phyloP scores from a whole-genome alignment of 2,113 vertebrate genomes.

The Dasyprocta punctata region DNA sequence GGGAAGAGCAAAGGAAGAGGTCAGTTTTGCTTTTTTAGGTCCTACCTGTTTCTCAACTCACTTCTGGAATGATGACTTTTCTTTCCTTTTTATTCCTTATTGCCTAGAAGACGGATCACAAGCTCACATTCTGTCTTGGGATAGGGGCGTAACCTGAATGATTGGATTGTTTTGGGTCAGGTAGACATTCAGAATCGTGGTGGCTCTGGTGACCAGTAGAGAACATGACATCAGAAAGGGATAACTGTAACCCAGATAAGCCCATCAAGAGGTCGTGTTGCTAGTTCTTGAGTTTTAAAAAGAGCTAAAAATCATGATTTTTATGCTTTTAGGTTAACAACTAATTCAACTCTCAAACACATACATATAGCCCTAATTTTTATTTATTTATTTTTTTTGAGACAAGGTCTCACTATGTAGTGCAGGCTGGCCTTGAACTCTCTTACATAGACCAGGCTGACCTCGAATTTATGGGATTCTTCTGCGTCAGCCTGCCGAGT shows the following conservation, averaged over 20 bases:
- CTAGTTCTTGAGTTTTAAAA: background rate
- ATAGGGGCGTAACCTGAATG: background rate
- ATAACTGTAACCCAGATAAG: background rate
- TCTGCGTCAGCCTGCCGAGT: background rate
- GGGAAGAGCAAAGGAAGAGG: background rate
- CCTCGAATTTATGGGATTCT: background rate
- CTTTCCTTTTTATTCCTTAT: background rate
- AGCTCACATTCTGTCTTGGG: background rate
- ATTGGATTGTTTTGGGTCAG: background rate
- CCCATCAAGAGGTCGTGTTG: background rate
- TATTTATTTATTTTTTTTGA: background rate
- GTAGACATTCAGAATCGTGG: background rate
- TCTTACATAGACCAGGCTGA: background rate
- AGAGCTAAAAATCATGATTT: background rate
- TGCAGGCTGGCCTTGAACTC: background rate
- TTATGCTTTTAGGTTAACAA: slow-evolving; percentile 14
- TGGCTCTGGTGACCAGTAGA: background rate
- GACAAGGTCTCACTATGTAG: background rate
- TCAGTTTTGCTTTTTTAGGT: background rate
- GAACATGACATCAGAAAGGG: background rate
- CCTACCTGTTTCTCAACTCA: background rate
- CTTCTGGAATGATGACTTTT: background rate
- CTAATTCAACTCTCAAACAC: background rate
- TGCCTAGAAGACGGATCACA: background rate
- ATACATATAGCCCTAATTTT: background rate